A percentile compares a stretch with the other conserved stretches of the same genome.
These are phyloP conservation scores for Spongilla lacustris DNA, from an alignment of 37 sponge, comb jelly and placozoan species.

Conservation along the genomic window DNA sequence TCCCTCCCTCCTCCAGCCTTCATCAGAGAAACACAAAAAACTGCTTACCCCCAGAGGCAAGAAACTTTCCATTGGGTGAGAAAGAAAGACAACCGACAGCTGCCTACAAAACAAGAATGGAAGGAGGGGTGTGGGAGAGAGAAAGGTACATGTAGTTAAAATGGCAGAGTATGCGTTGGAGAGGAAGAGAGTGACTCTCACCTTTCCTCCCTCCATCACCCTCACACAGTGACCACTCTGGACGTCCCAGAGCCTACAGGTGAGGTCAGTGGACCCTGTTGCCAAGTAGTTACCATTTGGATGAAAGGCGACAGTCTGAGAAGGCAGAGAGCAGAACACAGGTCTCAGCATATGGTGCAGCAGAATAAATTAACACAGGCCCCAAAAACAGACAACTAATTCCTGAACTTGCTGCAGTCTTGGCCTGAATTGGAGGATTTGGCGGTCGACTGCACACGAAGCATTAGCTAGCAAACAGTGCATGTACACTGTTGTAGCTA, in stretches of 20 bases:
- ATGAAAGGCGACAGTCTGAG: constrained; percentile 70
- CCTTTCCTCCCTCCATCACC: constrained; percentile 64
- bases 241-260: constrained; percentile 84
- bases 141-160: neutral
- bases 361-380: no score
- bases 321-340: neutral
- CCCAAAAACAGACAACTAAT: no score
- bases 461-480: no score
- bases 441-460: no score
- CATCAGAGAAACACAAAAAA: neutral
- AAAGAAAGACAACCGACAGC: constrained; percentile 47
- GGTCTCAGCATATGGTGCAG: neutral
- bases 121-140: neutral
- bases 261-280: constrained; percentile 78
- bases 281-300: constrained; percentile 85
- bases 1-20: no score
- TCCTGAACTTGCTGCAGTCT: no score
- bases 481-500: no score
- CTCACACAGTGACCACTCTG: constrained; percentile 86
- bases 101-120: constrained; percentile 25
- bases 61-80: constrained; percentile 66
- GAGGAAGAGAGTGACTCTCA: neutral
- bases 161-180: neutral
- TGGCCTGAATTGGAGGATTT: no score
- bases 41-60: constrained; percentile 55